phyloP scores from a whole-genome alignment of 2,888 invertebrate genomes.

The Epicampocera succincta region DNA sequence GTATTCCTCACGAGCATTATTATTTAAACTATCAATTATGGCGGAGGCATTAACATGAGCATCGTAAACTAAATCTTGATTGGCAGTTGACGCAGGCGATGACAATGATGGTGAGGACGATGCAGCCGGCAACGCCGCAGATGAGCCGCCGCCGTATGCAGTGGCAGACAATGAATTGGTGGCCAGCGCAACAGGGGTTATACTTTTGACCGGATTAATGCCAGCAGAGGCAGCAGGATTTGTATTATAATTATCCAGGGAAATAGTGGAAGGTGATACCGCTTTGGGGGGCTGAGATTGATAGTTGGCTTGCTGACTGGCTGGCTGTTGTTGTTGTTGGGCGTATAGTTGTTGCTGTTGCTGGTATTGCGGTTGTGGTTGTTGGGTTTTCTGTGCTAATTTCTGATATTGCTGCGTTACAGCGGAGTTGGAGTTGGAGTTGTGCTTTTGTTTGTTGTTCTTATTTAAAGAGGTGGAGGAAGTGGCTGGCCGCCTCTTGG shows the following conservation, averaged over 20 bases:
- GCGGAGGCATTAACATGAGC: slow-evolving; percentile 81
- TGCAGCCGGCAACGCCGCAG: slow-evolving; percentile 11
- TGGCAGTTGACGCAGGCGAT: slow-evolving; percentile 57
- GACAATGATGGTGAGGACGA: slow-evolving; percentile 4
- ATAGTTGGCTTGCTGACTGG: slow-evolving; percentile 63
- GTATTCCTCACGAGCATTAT: slow-evolving; percentile 81
- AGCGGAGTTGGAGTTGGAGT: slow-evolving; percentile 65
- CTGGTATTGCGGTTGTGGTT: slow-evolving; percentile 70
- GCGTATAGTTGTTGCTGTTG: slow-evolving; percentile 49
- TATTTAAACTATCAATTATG: slow-evolving; percentile 81
- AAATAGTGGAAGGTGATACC: slow-evolving; percentile 58
- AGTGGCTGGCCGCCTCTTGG: slow-evolving; percentile 74
- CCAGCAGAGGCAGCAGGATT: slow-evolving; percentile 66
- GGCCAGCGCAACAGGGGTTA: slow-evolving; percentile 57
- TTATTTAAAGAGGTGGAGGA: slow-evolving; percentile 72
- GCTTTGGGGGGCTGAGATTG: slow-evolving; percentile 67
- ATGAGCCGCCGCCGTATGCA: slow-evolving; percentile 46
- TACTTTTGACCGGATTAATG: slow-evolving; percentile 71
- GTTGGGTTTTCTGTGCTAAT: slow-evolving; percentile 70
- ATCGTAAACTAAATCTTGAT: slow-evolving; percentile 78
- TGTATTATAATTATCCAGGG: slow-evolving; percentile 58
- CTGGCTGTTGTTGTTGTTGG: slow-evolving; percentile 65
- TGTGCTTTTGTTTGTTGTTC: slow-evolving; percentile 72
- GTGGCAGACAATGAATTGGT: slow-evolving; percentile 62
- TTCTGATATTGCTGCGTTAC: slow-evolving; percentile 72